phyloP scores from a whole-genome alignment of 2,888 invertebrate species.

The Apocheima hispidaria region DNA sequence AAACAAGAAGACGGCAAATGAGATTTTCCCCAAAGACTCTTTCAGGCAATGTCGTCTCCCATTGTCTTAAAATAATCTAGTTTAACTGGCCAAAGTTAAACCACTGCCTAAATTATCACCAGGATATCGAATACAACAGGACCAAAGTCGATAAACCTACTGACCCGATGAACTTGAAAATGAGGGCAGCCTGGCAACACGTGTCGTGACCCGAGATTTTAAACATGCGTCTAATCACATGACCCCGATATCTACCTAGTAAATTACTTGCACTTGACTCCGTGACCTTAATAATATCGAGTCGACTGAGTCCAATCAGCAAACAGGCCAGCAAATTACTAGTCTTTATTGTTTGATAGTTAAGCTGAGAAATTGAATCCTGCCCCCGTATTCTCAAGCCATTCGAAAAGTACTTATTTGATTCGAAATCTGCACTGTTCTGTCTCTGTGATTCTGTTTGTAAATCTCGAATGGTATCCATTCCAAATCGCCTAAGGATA shows the following conservation, averaged over 20 bases:
- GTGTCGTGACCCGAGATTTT: constrained; percentile 3
- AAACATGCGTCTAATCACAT: constrained; percentile 11
- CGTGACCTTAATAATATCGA: constrained; percentile 28
- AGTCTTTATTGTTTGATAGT: too few species aligned
- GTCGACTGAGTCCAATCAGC: constrained; percentile 1
- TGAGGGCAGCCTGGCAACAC: constrained; percentile 3
- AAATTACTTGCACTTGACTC: constrained; percentile 28
- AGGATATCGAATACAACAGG: neutral
- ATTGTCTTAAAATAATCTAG: neutral
- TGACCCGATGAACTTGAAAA: constrained; percentile 22
- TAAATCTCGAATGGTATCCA: too few species aligned
- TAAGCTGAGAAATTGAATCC: too few species aligned
- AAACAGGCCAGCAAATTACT: neutral
- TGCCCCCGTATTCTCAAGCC: too few species aligned
- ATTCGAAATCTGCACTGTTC: too few species aligned
- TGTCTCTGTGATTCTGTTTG: too few species aligned
- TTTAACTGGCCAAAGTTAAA: neutral
- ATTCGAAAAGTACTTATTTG: too few species aligned
- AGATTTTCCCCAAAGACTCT: neutral
- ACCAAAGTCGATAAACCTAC: constrained; percentile 14
- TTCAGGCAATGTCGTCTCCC: neutral
- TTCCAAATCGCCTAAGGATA: too few species aligned
- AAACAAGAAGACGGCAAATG: neutral
- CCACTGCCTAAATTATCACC: neutral
- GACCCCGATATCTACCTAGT: constrained; percentile 19